These are phyloP conservation scores for Eurytoma californica DNA, from an alignment of 2,888 invertebrate genomes.

Conservation along the genomic window DNA sequence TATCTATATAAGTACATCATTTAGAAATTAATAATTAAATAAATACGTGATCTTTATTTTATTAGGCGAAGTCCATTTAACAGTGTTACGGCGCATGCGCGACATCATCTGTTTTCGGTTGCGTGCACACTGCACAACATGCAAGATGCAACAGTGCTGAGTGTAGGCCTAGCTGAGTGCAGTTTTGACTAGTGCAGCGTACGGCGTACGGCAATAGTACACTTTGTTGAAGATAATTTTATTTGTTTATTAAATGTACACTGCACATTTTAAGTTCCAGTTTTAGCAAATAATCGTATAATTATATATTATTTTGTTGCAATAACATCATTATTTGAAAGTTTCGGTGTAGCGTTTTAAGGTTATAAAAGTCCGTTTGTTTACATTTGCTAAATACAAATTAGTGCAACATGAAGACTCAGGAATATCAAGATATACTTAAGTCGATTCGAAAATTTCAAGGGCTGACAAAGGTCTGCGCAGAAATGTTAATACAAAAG, in stretches of 20 bases:
- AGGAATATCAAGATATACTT: conserved; percentile 77
- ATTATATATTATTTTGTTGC: neutral
- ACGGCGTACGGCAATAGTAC: too few relatives aligned
- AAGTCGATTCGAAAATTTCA: conserved; percentile 78
- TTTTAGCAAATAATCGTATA: neutral
- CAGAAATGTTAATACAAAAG: conserved; percentile 78
- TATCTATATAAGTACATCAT: too few relatives aligned
- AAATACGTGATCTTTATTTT: too few relatives aligned
- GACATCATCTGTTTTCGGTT: too few relatives aligned
- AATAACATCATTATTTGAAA: too few relatives aligned
- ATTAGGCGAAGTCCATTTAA: neutral
- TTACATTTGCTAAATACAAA: neutral
- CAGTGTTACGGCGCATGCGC: neutral
- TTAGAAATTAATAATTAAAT: too few relatives aligned
- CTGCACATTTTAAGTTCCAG: neutral
- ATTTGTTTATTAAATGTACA: too few relatives aligned
- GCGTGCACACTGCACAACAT: neutral
- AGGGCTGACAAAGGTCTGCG: conserved; percentile 79
- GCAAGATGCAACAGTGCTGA: neutral
- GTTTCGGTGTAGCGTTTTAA: neutral
- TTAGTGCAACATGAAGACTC: conserved; percentile 64
- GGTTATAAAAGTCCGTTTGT: conserved; percentile 18
- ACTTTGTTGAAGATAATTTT: too few relatives aligned
- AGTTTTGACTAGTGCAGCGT: too few relatives aligned
- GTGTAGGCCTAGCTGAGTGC: too few relatives aligned